These are phyloP conservation scores for Empis stercorea DNA, from an alignment of 2,888 invertebrate species.

Conservation along the genomic window DNA sequence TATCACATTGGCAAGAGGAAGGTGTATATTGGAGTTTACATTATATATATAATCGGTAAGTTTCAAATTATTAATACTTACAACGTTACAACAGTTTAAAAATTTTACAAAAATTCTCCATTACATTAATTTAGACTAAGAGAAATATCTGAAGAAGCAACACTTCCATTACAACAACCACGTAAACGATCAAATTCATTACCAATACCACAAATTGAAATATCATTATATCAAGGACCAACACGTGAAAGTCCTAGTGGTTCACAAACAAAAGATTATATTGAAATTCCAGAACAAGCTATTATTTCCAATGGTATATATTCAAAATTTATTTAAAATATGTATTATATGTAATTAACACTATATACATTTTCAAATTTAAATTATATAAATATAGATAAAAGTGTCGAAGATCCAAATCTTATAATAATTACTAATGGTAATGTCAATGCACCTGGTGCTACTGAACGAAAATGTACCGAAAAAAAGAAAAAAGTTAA, in stretches of 20 bases:
- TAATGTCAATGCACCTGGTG: neutral
- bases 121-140: constrained; percentile 63
- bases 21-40: constrained; percentile 96
- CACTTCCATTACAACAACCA: constrained; percentile 61
- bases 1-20: constrained; percentile 96
- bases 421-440: neutral
- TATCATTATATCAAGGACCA: constrained; percentile 70
- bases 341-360: neutral
- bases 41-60: constrained; percentile 74
- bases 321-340: neutral
- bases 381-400: neutral
- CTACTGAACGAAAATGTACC: constrained; percentile 50
- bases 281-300: constrained; percentile 63
- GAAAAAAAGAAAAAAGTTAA: constrained; percentile 82
- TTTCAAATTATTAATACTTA: too few species aligned
- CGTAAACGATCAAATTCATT: constrained; percentile 83
- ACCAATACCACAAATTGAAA: constrained; percentile 86
- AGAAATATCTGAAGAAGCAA: constrained; percentile 72
- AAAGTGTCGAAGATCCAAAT: neutral
- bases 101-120: too few species aligned
- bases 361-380: too few species aligned
- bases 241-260: constrained; percentile 34
- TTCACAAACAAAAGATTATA: constrained; percentile 51
- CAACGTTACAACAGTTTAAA: too few species aligned
- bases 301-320: constrained; percentile 35